Conservation (phyloP, 2,113 vertebrate genomes). For the Nannobrachium achirus region DNA sequence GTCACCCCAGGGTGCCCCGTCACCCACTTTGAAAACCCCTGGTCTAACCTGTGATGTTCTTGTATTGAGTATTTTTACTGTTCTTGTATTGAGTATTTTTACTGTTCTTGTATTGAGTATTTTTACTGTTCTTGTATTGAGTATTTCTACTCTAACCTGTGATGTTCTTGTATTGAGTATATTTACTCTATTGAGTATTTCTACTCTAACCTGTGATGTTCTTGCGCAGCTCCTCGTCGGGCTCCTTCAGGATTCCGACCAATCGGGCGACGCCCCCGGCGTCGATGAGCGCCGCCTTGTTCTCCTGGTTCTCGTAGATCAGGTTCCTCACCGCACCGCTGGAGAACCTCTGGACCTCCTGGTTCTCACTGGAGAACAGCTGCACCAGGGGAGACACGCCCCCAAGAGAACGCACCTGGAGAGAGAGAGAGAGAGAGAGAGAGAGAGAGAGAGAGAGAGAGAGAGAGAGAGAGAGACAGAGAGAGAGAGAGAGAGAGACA, state of each 20-base stretch:
- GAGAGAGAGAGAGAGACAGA: neutral
- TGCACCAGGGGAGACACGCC: conserved; percentile 89
- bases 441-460: conserved; percentile 4
- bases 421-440: neutral
- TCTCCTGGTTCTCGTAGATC: conserved; percentile 91
- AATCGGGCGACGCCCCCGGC: conserved; percentile 88
- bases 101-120: no score
- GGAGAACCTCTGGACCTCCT: conserved; percentile 91
- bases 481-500: neutral
- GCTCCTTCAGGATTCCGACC: conserved; percentile 81
- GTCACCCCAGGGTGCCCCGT: no score
- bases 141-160: conserved; percentile 60
- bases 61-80: no score
- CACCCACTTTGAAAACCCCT: no score
- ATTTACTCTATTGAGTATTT: neutral
- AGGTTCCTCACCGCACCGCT: conserved; percentile 94
- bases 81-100: no score
- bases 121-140: no score
- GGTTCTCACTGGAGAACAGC: conserved; percentile 90
- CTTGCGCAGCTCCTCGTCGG: conserved; percentile 90
- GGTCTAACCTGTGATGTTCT: no score
- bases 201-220: conserved; percentile 75
- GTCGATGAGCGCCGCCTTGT: conserved; percentile 89
- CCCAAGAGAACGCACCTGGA: conserved; percentile 88
- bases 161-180: neutral